Base-by-base conservation (phyloP, 1,140 invertebrate species). In the Lutraria rhynchaena region DNA sequence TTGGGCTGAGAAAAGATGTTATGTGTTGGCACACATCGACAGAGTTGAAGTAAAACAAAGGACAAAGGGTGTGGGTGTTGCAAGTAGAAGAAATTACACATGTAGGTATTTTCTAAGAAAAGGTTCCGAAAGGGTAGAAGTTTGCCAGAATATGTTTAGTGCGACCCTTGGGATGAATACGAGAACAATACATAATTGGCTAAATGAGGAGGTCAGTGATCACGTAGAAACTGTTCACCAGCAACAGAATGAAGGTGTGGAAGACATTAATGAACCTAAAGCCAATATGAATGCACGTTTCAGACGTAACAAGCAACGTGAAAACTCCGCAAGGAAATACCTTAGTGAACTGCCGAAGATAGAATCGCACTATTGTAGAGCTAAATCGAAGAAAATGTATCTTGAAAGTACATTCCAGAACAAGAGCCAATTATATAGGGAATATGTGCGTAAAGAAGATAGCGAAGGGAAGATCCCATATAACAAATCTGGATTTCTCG, bases 41-140 rank as follows among this genome's bases (percentile, higher is more conserved):
- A 69, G 27, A 69, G 2, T 13, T 49, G 44, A 69, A 17, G 65
- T 69, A 27, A 3, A 49, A 24, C 65, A 69, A 49, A 69, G 41
- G 46, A 69, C 65, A 49, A 49, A 22, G 31, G 11, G 46, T 69
- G 7, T 24, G 27, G 41, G 22, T 24, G 27, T 5, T 31, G 22
- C 7, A 1, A 69, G 65, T 51, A 13, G 41, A 49, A 46, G 41
- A 11, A 22, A 27, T 27, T 69, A 29, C 37, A 24, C 41, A 24
- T 49, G 29, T 17, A 69, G 17, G 29, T 69, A 69, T 51, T 69
- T 24, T 29, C 29, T 69, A 22, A 69, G 65, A 29, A 69, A 69
- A 49, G 41, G 65, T 31, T 2, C 2, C 37, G 44, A 69, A 69
- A 15, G 7, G 1, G 27, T 69, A 24, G 3, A 22, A 27, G 44